These are phyloP conservation scores for Xiphias gladius DNA, from an alignment of 2,113 vertebrate species.

Conservation along the genomic window DNA sequence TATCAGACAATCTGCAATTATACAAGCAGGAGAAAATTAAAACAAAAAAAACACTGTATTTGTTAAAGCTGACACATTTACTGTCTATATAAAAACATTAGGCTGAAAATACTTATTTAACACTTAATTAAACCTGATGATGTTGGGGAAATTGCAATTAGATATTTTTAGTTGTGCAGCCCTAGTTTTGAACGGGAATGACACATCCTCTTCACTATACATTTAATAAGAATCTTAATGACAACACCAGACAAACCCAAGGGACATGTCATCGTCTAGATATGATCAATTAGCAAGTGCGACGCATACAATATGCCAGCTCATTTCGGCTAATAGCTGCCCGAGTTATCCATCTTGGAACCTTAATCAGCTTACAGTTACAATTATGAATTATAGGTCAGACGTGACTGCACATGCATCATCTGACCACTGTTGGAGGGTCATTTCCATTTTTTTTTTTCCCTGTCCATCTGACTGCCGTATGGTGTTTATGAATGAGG, in stretches of 20 bases:
- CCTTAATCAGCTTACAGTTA: constrained; percentile 58
- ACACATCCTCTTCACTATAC: background rate
- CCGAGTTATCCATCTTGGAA: constrained; percentile 10
- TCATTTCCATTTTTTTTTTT: constrained; percentile 37
- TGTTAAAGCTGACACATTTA: background rate
- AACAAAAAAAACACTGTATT: background rate
- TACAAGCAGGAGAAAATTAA: too few species aligned
- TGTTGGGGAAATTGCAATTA: background rate
- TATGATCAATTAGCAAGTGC: constrained; percentile 26
- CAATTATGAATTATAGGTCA: constrained; percentile 71
- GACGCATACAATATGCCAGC: constrained; percentile 22
- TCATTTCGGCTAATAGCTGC: constrained; percentile 34
- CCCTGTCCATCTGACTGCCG: background rate
- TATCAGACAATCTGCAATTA: background rate
- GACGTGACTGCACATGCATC: constrained; percentile 65
- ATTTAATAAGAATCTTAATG: background rate
- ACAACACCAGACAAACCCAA: constrained; percentile 1
- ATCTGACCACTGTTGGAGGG: background rate
- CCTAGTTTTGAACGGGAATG: background rate
- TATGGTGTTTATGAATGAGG: constrained; percentile 10
- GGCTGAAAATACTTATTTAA: background rate
- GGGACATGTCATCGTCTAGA: constrained; percentile 7
- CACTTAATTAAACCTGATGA: background rate
- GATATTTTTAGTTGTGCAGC: background rate
- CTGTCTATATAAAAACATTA: background rate